Percentiles rank a stretch among this genome's conserved stretches.
Conservation (phyloP, 2,797 vertebrate genomes). For the Semotilus atromaculatus region DNA sequence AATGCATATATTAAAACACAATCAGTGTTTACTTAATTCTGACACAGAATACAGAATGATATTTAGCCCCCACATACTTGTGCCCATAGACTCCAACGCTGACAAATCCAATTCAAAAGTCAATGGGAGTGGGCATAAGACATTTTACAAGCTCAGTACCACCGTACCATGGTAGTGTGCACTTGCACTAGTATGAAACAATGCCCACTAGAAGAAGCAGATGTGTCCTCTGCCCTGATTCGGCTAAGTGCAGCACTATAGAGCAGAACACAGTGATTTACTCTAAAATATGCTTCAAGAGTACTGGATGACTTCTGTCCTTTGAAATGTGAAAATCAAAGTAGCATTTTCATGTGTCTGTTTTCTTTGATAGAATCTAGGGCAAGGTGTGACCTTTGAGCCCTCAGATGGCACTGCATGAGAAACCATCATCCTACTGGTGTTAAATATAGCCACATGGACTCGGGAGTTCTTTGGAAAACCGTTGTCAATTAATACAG, state of each 20-base stretch:
- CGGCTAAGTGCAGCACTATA: conserved; percentile 7
- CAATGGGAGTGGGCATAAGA: background rate
- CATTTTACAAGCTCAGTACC: background rate
- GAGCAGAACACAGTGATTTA: conserved; percentile 6
- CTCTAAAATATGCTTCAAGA: conserved; percentile 6
- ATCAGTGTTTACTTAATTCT: conserved; percentile 5
- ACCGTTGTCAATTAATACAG: too few relatives aligned
- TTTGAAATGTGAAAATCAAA: conserved; percentile 5
- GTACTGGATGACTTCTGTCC: background rate
- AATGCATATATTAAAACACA: background rate
- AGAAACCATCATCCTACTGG: too few relatives aligned
- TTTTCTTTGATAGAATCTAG: background rate
- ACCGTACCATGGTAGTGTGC: background rate
- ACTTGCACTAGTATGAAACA: background rate
- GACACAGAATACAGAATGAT: background rate
- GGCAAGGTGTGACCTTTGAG: too few relatives aligned
- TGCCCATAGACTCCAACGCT: background rate
- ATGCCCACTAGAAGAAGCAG: background rate
- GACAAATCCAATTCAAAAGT: background rate
- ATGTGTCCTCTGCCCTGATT: conserved; percentile 37
- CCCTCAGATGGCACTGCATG: too few relatives aligned
- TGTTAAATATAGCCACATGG: too few relatives aligned
- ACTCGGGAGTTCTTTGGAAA: too few relatives aligned
- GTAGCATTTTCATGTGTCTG: background rate
- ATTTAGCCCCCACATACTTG: conserved; percentile 10